phyloP scores from a whole-genome alignment of 2,888 invertebrate species.

The Kuschelorhynchus macadamiae region DNA sequence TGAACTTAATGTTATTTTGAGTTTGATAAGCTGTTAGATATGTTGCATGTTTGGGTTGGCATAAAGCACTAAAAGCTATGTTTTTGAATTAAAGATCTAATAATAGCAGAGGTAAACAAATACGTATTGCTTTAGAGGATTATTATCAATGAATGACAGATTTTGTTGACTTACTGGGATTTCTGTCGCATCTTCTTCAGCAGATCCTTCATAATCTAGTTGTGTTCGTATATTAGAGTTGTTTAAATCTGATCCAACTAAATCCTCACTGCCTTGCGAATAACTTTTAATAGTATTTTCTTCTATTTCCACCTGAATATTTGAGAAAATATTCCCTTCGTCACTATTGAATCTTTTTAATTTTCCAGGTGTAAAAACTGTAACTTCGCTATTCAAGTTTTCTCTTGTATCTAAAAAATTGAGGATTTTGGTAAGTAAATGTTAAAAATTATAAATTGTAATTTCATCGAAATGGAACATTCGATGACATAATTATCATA shows the following conservation, averaged over 20 bases:
- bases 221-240: conserved; percentile 2
- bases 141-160: conserved; percentile 22
- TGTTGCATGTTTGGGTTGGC: too few relatives aligned
- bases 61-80: too few relatives aligned
- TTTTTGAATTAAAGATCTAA: too few relatives aligned
- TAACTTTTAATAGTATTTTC: not conserved
- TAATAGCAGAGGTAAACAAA: not conserved
- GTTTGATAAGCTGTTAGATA: too few relatives aligned
- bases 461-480: too few relatives aligned
- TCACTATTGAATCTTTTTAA: not conserved
- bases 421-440: too few relatives aligned
- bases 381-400: not conserved
- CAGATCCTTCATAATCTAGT: conserved; percentile 15
- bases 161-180: too few relatives aligned
- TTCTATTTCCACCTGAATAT: not conserved
- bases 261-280: conserved; percentile 5
- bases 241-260: conserved; percentile 44
- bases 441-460: too few relatives aligned
- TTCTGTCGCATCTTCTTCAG: conserved; percentile 35
- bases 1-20: too few relatives aligned
- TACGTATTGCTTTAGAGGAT: not conserved
- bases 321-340: conserved; percentile 3
- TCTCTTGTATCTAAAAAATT: too few relatives aligned
- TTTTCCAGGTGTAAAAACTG: not conserved
- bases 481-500: too few relatives aligned